Base-by-base conservation (phyloP, 2,113 vertebrate species). In the Lontra canadensis region DNA sequence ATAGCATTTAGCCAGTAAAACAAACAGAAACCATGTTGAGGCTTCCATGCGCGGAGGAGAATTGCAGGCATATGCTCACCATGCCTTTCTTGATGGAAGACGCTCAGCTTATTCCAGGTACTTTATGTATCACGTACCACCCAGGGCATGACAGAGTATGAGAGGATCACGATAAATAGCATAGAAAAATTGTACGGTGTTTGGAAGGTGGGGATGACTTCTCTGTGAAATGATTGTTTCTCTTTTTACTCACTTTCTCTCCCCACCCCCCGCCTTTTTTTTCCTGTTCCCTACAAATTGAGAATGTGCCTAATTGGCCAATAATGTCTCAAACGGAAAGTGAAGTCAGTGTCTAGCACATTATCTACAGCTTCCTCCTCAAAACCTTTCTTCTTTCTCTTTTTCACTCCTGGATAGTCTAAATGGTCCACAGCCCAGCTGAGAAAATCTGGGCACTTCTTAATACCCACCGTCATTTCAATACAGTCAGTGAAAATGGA, bases 1-100 rank as follows among this genome's bases (percentile, higher is more conserved):
- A 80, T 76, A 94, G 82, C 90, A 90, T 65, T 96, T 69, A 97
- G 42, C 47, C 25, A 25, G 67, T 71, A 87, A 88, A 98, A 93
- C 92, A 95, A 95, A 94, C 90, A 96, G 96, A 97, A 95, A 91
- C 15, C 55, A 90, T 31, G 9, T 21, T 25, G 94, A 88, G 67
- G n/a, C 81, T 94, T 63, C 81, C 93, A 74, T 36, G 82, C 88
- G 6, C 52, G 55, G 49, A 90, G 49, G 26, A 94, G 76, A 94
- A 96, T 42, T 80, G 59, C 49, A 89, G 65, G 85, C 97, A 94
- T 89, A 96, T 93, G 96, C 55, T 96, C 20, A 7, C 88, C n/a
- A 26, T n/a, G 69, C 23, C 39, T 96, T 94, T 94, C 96, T 94
- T 96, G 89, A 94, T 91, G 59, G 36, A 97, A 94, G 57, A 42